These are phyloP conservation scores for Premnoplex brunnescens DNA, from an alignment of 2,797 vertebrate species.

Conservation along the genomic window DNA sequence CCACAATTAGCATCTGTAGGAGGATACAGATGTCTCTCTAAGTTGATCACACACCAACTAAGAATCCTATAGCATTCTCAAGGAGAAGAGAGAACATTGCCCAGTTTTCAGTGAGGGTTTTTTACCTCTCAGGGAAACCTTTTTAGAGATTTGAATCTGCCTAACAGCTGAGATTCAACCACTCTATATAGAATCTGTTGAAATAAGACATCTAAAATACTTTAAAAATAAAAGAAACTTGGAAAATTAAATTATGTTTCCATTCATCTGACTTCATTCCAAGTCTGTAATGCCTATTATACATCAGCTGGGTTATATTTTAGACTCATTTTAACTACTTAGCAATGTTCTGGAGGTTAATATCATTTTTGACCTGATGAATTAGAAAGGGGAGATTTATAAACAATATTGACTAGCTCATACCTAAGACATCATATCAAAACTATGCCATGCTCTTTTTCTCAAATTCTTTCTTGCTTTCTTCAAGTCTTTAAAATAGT, in stretches of 20 bases:
- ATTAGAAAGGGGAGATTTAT: not conserved
- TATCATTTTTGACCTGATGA: not conserved
- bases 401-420: not conserved
- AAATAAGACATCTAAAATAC: not conserved
- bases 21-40: not conserved
- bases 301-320: not conserved
- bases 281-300: not conserved
- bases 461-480: not conserved
- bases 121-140: not conserved
- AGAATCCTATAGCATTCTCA: not conserved
- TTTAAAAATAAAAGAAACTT: not conserved
- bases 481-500: not conserved
- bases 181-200: not conserved
- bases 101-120: not conserved
- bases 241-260: conserved; percentile 31
- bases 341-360: not conserved
- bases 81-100: not conserved
- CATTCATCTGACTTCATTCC: not conserved
- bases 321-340: not conserved
- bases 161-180: not conserved
- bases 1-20: not conserved
- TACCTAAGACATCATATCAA: not conserved
- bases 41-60: not conserved
- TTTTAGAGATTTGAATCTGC: not conserved
- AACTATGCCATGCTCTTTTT: not conserved